Evolutionary conservation across 2,113 vertebrate genomes (phyloP).

Genomic region (Lutjanus erythropterus): DNA sequence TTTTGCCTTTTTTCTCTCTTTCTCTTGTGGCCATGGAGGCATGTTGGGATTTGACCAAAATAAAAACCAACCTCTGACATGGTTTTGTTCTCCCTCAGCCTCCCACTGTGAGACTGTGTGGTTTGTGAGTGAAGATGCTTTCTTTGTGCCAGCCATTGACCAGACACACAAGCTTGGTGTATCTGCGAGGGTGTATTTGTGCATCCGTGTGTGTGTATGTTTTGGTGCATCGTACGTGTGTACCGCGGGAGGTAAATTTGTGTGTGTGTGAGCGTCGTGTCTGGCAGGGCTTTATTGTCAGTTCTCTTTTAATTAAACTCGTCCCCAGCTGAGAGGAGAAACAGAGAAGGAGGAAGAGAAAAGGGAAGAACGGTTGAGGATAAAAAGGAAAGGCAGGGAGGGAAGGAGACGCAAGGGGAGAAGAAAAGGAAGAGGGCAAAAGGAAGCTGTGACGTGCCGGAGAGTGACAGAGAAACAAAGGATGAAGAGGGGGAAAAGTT

Average conservation of each 20-base stretch:
- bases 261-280: neutral
- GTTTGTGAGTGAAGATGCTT: constrained; percentile 23
- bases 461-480: neutral
- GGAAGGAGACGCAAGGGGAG: neutral
- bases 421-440: neutral
- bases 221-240: neutral
- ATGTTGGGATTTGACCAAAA: constrained; percentile 20
- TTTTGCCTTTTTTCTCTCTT: neutral
- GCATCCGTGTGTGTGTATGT: no score
- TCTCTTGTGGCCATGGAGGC: neutral
- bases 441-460: neutral
- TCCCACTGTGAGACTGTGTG: constrained; percentile 6
- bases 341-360: neutral
- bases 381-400: constrained; percentile 16
- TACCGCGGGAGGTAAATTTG: neutral
- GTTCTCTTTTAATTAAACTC: constrained; percentile 38
- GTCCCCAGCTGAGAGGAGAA: constrained; percentile 36
- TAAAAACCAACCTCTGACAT: constrained; percentile 9
- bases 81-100: constrained; percentile 2
- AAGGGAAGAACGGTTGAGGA: neutral
- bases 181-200: neutral
- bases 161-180: neutral
- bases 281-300: constrained; percentile 16
- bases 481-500: neutral
- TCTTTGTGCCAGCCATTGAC: constrained; percentile 1